A percentile compares a stretch with the other conserved stretches of the same genome.
Conservation (phyloP, 2,888 invertebrate genomes). For the Ochropleura plecta region DNA sequence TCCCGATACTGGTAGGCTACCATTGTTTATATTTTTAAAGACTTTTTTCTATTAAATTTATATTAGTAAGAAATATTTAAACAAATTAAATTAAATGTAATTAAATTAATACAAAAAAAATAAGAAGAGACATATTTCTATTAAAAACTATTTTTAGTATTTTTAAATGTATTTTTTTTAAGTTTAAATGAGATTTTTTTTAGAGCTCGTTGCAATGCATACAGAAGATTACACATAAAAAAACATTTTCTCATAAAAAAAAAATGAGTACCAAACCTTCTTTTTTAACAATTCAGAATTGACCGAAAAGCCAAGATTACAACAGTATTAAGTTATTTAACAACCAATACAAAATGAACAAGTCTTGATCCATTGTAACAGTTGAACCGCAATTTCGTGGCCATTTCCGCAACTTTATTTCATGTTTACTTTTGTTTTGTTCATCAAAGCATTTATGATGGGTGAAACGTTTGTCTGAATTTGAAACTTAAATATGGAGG, state of each 20-base stretch:
- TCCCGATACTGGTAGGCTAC: too few species aligned
- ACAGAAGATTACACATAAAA: background rate
- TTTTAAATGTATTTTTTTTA: too few species aligned
- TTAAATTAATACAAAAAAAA: too few species aligned
- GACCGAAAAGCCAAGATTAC: conserved; percentile 36
- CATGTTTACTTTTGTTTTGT: conserved; percentile 54
- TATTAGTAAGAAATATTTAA: too few species aligned
- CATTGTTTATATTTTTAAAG: too few species aligned
- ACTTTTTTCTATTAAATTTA: too few species aligned
- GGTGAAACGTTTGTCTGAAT: conserved; percentile 16
- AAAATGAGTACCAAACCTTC: background rate
- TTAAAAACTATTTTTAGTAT: too few species aligned
- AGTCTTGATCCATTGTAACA: conserved; percentile 47
- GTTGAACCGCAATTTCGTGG: conserved; percentile 51
- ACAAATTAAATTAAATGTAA: too few species aligned
- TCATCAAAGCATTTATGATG: conserved; percentile 53
- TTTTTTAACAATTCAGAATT: conserved; percentile 22
- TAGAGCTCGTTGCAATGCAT: background rate
- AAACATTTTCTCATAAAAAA: conserved; percentile 1
- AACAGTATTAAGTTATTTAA: conserved; percentile 53
- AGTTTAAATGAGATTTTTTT: too few species aligned
- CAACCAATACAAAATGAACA: conserved; percentile 55
- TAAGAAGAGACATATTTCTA: too few species aligned
- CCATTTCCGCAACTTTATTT: conserved; percentile 56
- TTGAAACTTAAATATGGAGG: conserved; percentile 21